These are phyloP conservation scores for Tragulus kanchil DNA, from an alignment of 2,113 vertebrate genomes.

Conservation along the genomic window DNA sequence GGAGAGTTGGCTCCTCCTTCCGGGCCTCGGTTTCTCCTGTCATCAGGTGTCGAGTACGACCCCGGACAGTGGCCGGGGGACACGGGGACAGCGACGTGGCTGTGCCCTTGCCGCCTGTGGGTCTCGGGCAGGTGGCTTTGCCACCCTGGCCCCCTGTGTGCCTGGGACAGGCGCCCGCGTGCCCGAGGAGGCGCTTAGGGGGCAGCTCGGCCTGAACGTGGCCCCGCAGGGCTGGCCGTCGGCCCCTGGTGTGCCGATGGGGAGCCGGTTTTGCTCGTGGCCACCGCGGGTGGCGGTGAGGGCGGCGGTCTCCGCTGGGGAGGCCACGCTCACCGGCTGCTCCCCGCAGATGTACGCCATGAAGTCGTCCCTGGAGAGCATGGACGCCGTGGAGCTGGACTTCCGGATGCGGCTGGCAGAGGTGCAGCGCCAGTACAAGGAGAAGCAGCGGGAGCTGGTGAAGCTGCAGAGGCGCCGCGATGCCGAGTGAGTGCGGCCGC, in stretches of 20 bases:
- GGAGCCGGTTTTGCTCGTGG: neutral
- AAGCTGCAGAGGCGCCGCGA: slow-evolving; percentile 95
- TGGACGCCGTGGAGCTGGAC: slow-evolving; percentile 95
- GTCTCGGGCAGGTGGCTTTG: neutral
- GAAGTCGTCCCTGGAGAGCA: slow-evolving; percentile 94
- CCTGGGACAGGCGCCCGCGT: rapidly evolving
- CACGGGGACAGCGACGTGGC: neutral
- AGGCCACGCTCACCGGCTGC: rapidly evolving
- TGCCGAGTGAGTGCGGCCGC: slow-evolving; percentile 91
- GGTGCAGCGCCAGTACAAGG: slow-evolving; percentile 96
- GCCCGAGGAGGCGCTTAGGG: rapidly evolving
- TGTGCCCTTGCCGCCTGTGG: neutral
- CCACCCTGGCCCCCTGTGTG: rapidly evolving
- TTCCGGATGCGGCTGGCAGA: slow-evolving; percentile 95
- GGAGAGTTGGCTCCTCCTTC: rapidly evolving
- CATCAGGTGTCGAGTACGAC: rapidly evolving
- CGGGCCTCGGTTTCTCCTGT: neutral
- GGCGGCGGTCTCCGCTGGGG: rapidly evolving
- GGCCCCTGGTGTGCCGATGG: rapidly evolving
- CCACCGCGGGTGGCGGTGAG: too few relatives aligned
- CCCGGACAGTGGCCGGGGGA: rapidly evolving
- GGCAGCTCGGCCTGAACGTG: rapidly evolving
- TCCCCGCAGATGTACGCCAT: slow-evolving; percentile 92
- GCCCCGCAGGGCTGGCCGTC: rapidly evolving
- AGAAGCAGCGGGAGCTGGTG: slow-evolving; percentile 96